phyloP scores from a whole-genome alignment of 2,113 vertebrate species.

The Calidris pugnax region DNA sequence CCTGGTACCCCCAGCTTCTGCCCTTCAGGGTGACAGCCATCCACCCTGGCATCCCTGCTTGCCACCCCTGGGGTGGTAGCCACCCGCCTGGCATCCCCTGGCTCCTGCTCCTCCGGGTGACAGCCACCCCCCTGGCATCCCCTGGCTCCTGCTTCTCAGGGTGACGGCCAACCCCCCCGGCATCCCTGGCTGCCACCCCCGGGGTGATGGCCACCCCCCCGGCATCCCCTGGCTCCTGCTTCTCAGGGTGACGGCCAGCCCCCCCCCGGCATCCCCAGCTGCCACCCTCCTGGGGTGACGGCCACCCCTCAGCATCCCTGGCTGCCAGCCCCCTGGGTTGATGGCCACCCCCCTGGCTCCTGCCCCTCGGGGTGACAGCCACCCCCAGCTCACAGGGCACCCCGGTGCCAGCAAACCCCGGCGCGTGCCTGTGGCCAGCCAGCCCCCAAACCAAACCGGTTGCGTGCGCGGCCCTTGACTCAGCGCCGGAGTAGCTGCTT shows the following conservation, averaged over 20 bases:
- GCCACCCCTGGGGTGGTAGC: neutral
- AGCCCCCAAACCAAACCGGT: neutral
- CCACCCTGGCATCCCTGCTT: too few species aligned
- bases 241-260: too few species aligned
- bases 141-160: too few species aligned
- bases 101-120: neutral
- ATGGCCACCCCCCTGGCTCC: too few species aligned
- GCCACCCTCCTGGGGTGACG: too few species aligned
- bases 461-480: neutral
- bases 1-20: too few species aligned
- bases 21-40: too few species aligned
- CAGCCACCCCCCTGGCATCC: neutral
- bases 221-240: too few species aligned
- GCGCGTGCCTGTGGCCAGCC: neutral
- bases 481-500: constrained; percentile 3
- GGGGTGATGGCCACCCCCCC: neutral
- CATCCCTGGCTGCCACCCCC: too few species aligned
- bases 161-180: too few species aligned
- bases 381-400: accelerated
- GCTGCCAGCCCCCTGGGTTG: too few species aligned
- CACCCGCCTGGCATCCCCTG: neutral
- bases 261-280: neutral
- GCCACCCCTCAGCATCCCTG: too few species aligned
- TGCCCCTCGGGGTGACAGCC: neutral
- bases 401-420: neutral